These are phyloP conservation scores for Columba janthina DNA, from an alignment of 2,113 vertebrate species.

Conservation along the genomic window DNA sequence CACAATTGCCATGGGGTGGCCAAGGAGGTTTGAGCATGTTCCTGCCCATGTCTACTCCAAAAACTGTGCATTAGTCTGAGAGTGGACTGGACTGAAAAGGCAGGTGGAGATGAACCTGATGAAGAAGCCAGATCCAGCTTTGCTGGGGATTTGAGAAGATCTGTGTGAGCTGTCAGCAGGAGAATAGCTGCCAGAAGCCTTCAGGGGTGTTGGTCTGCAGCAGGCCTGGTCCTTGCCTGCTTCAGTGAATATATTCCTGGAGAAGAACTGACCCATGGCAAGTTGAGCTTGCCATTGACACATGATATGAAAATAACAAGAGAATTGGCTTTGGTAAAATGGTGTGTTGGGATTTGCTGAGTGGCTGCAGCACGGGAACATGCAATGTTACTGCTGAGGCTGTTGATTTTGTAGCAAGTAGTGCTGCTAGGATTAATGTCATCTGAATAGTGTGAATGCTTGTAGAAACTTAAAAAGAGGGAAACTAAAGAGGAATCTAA, in stretches of 20 bases:
- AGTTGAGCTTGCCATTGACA: not conserved
- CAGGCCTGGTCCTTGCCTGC: not conserved
- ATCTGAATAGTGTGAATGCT: not conserved
- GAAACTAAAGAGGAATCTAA: not conserved
- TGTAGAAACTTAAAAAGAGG: not conserved
- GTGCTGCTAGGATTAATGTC: not conserved
- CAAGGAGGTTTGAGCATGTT: not conserved
- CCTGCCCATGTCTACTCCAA: not conserved
- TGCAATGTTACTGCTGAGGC: not conserved
- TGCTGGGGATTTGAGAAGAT: not conserved
- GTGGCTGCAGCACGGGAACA: not conserved
- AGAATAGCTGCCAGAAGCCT: not conserved
- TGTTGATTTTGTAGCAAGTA: not conserved
- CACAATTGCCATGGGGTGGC: accelerated
- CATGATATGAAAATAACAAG: not conserved
- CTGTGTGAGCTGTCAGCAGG: not conserved
- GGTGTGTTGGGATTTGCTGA: not conserved
- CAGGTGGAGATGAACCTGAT: not conserved
- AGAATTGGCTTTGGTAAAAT: not conserved
- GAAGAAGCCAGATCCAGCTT: not conserved
- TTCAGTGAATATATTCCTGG: not conserved
- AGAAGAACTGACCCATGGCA: not conserved
- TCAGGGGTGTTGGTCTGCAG: not conserved
- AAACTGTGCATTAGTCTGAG: accelerated
- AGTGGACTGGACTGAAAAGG: not conserved